Base-by-base conservation (phyloP, 1,140 invertebrate species). In the Thrips palmi region DNA sequence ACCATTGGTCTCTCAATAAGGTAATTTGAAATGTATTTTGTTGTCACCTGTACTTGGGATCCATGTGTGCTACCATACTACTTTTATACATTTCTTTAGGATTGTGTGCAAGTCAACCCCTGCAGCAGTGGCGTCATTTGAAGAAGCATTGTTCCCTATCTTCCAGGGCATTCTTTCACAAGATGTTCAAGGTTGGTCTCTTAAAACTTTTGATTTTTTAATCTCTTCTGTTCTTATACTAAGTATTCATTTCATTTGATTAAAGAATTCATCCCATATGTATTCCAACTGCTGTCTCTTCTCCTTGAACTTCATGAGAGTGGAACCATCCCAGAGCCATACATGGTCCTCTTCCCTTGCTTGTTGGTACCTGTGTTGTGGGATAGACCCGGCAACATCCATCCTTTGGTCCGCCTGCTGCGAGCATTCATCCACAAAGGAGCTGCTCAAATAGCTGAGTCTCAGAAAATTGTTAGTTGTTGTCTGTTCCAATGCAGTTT, bases 191-290 rank as follows among this genome's bases (percentile, higher is more conserved):
- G 81, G 81, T 82, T 59, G 44, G 45, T 50, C 25, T 7, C 24
- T 21, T n/a, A 27, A 27, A 8, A 27, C 24, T 27, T 27, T 7
- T n/a, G n/a, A n/a, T 36, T 36, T 36, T 43, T 19, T 31, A 39
- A 28, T 33, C 18, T 8, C 39, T 11, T 36, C 20, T 24, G 24
- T 33, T 41, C 23, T 43, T 33, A 30, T 12, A 1, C 36, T 10
- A 15, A 22, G 37, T 48, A 32, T 25, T 5, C 4, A 29, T 36
- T 21, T 43, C 34, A 24, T 35, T 45, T 41, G 39, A 47, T 63
- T 63, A 2, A 53, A 83, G 92, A 97, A 62, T 97, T 97, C 65
- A 78, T 94, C 56, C 92, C 92, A 1, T 97, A 97, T 58, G 83
- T 92, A 23, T 94, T 97, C 57, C 92, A 97, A 83, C 75, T 98